Conservation (phyloP, 2,888 invertebrate species). For the Torymus texanus region DNA sequence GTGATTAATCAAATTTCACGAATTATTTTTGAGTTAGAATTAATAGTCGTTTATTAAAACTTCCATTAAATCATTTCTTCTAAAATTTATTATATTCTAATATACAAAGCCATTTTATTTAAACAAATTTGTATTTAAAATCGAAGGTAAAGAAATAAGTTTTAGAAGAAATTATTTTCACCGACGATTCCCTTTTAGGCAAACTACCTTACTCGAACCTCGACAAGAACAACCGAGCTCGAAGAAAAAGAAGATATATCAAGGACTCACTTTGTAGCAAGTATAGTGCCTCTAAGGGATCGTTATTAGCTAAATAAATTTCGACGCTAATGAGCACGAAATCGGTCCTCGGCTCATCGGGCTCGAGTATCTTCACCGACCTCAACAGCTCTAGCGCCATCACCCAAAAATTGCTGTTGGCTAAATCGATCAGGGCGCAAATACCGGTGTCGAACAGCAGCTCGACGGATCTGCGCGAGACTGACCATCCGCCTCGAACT, state of each 20-base stretch:
- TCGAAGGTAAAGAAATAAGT: too few relatives aligned
- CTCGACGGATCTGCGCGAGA: constrained; percentile 48
- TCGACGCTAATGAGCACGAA: constrained; percentile 64
- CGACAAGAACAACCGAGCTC: too few relatives aligned
- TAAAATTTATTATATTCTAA: too few relatives aligned
- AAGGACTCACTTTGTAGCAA: constrained; percentile 67
- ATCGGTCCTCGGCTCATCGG: constrained; percentile 58
- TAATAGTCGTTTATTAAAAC: too few relatives aligned
- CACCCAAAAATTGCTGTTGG: constrained; percentile 63
- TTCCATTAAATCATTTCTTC: too few relatives aligned
- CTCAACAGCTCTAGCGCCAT: constrained; percentile 64
- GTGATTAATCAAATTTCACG: too few relatives aligned
- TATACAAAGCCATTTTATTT: too few relatives aligned
- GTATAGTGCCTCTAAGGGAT: constrained; percentile 63
- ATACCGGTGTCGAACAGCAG: constrained; percentile 61
- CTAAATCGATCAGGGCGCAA: constrained; percentile 62
- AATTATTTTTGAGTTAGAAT: too few relatives aligned
- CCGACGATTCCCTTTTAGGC: too few relatives aligned
- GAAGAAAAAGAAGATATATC: constrained; percentile 1
- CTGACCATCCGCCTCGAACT: constrained; percentile 43
- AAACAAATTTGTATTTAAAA: too few relatives aligned
- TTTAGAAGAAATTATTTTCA: too few relatives aligned
- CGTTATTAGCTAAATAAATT: constrained; percentile 68
- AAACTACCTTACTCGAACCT: too few relatives aligned
- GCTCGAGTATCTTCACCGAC: constrained; percentile 57